Evolutionary conservation across 2,888 invertebrate genomes (phyloP).

Genomic region (Melieria omissa): DNA sequence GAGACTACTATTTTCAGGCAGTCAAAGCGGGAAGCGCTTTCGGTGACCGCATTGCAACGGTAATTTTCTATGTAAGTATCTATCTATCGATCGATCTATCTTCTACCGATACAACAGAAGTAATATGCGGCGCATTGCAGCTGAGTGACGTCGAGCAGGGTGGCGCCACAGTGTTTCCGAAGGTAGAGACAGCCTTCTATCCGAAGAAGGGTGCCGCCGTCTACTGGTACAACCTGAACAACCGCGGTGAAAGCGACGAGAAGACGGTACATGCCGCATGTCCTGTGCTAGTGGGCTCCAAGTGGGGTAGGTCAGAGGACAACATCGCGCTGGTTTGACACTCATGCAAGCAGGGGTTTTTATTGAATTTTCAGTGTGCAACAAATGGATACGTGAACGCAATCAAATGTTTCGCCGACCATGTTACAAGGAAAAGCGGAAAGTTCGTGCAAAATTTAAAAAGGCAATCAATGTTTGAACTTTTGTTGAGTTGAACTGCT

Average conservation of each 20-base stretch:
- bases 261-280: slow-evolving; percentile 59
- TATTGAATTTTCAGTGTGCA: slow-evolving; percentile 76
- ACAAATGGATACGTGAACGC: slow-evolving; percentile 89
- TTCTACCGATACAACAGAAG: no score
- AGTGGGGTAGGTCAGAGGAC: slow-evolving; percentile 57
- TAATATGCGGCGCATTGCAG: no score
- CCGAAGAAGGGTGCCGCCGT: slow-evolving; percentile 78
- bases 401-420: slow-evolving; percentile 77
- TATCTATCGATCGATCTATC: no score
- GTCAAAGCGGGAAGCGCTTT: slow-evolving; percentile 36
- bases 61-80: slow-evolving; percentile 92
- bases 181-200: slow-evolving; percentile 83
- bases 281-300: slow-evolving; percentile 61
- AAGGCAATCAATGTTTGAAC: no score
- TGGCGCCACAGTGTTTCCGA: slow-evolving; percentile 96
- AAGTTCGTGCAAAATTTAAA: no score
- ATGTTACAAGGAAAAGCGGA: no score
- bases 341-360: not conserved
- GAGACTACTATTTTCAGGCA: slow-evolving; percentile 39
- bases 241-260: slow-evolving; percentile 48
- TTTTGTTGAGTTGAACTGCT: not conserved
- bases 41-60: slow-evolving; percentile 96
- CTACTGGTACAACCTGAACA: slow-evolving; percentile 59
- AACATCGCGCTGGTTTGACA: not conserved
- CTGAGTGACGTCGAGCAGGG: slow-evolving; percentile 96